Evolutionary conservation across 2,797 vertebrate species (phyloP), one percentile per base, ranked within the genome.

Genomic region (Spheniscus humboldti): DNA sequence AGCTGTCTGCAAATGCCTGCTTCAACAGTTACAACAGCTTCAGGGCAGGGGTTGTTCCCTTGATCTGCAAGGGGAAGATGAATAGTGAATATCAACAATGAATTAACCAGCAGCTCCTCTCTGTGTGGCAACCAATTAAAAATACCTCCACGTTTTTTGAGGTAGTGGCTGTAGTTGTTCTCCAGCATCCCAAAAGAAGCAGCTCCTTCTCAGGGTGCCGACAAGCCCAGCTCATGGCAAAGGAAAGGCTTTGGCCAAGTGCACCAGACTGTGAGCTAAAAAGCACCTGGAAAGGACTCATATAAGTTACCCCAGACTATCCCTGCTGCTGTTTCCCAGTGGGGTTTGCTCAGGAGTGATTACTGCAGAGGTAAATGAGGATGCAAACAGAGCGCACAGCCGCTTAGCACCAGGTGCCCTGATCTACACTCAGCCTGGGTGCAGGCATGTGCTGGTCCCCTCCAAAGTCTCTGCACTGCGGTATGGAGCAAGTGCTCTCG

Each of bases 401-500:
- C 50, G 2, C 60, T 41, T 55, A 47, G 56, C 30, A 11, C 13
- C 55, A 23, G 37, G 9, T 17, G 27, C 37, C 22, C 63, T 41
- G 47, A 22, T 23, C 27, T 3, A 5, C 18, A 2, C 12, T 12
- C n/a, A 52, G 41, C 12, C 35, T 4, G 18, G 6, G 33, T 12
- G 20, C 20, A 27, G 28, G 35, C 24, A 35, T 33, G 6, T 0
- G 0, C 39, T 37, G 39, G n/a, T 91, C 24, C 71, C 8, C 63
- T n/a, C 47, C 47, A 19, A 31, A 30, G 9, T 15, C 62, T 53
- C 56, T 31, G 31, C 33, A 7, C 14, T 3, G 4, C 0, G 1
- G 10, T 16, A 3, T 2, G 9, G 30, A 9, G 55, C 0, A 0
- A 30, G 23, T 13, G 11, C 11, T 47, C 30, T 31, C 1, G 1